These are phyloP conservation scores for Chrysoperla carnea DNA, from an alignment of 1,140 invertebrate species.

Conservation along the genomic window DNA sequence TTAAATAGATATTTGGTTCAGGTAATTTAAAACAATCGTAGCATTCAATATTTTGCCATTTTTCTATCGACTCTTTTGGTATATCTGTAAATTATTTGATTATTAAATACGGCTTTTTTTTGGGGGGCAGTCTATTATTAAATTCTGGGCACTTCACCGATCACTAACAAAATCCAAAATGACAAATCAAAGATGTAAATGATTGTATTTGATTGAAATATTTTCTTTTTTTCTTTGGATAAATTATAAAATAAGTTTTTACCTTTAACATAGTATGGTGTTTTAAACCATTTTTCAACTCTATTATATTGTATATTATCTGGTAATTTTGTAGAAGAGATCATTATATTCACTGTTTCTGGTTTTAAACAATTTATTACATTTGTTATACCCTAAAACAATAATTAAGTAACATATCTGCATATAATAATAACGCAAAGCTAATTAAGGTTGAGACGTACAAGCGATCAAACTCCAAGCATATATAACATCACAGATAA, in stretches of 20 bases:
- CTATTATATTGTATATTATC: slow-evolving; percentile 35
- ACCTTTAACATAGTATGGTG: slow-evolving; percentile 36
- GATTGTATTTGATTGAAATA: too few species aligned
- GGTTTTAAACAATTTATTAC: slow-evolving; percentile 47
- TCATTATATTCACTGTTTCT: slow-evolving; percentile 56
- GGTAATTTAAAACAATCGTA: slow-evolving; percentile 47
- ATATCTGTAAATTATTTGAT: slow-evolving; percentile 24
- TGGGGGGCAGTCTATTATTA: too few species aligned
- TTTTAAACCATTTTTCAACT: slow-evolving; percentile 54
- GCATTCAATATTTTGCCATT: slow-evolving; percentile 36
- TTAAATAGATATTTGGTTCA: slow-evolving; percentile 65
- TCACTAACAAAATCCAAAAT: too few species aligned
- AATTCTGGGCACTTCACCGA: too few species aligned
- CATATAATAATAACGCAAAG: too few species aligned
- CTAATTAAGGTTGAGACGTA: too few species aligned
- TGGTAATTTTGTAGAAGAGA: slow-evolving; percentile 38
- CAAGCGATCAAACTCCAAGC: too few species aligned
- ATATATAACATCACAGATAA: too few species aligned
- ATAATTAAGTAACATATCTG: too few species aligned
- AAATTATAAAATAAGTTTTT: slow-evolving; percentile 7
- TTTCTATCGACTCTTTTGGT: slow-evolving; percentile 31
- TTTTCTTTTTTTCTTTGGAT: too few species aligned
- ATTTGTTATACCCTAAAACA: slow-evolving; percentile 31
- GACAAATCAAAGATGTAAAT: too few species aligned
- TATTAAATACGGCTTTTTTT: too few species aligned